Evolutionary conservation across 2,113 vertebrate genomes (phyloP).

Genomic region (Pycnonotus jocosus): DNA sequence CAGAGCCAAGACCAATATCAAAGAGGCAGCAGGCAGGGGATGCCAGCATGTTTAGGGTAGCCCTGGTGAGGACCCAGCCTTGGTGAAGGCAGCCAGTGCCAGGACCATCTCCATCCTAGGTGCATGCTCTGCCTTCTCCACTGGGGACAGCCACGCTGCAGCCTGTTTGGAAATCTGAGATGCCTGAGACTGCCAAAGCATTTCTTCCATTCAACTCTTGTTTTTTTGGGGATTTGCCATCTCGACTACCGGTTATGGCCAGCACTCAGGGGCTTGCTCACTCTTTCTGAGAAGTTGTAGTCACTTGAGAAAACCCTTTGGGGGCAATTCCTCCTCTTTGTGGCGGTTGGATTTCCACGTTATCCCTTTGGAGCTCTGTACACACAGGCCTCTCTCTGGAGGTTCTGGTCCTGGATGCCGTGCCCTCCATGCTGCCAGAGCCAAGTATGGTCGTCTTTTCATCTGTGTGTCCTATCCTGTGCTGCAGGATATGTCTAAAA

Average conservation of each 20-base stretch:
- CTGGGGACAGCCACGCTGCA: background rate
- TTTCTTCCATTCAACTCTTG: background rate
- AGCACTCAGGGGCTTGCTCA: background rate
- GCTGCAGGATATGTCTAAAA: background rate
- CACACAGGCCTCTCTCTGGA: background rate
- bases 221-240: background rate
- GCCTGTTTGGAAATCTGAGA: background rate
- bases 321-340: background rate
- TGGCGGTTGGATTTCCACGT: background rate
- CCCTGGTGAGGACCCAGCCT: background rate
- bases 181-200: background rate
- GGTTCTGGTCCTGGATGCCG: background rate
- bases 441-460: background rate
- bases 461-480: rapidly evolving
- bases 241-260: background rate
- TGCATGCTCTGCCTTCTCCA: background rate
- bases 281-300: background rate
- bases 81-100: background rate
- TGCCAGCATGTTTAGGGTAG: background rate
- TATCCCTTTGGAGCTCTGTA: background rate
- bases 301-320: rapidly evolving
- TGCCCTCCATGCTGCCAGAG: rapidly evolving
- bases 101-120: background rate
- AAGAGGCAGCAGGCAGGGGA: background rate
- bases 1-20: background rate